phyloP scores from a whole-genome alignment of 1,140 invertebrate species.

The Drosophila obscura region DNA sequence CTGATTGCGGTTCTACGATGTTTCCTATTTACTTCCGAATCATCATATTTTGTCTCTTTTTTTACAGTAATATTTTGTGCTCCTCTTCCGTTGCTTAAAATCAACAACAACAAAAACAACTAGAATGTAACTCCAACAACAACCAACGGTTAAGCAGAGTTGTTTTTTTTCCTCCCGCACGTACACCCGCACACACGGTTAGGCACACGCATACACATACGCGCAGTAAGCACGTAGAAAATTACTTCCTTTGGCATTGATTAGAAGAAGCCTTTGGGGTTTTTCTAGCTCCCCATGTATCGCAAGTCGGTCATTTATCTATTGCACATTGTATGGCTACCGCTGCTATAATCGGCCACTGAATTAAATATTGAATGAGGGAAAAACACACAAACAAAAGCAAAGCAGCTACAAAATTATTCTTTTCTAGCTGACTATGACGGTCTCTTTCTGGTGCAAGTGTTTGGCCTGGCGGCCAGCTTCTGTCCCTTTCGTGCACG shows the following conservation, averaged over 20 bases:
- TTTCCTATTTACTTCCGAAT: constrained; percentile 1
- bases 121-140: constrained; percentile 36
- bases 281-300: neutral
- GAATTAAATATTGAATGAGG: constrained; percentile 53
- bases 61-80: constrained; percentile 16
- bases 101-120: constrained; percentile 39
- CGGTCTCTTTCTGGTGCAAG: constrained; percentile 39
- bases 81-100: constrained; percentile 33
- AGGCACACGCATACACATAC: constrained; percentile 11
- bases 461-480: constrained; percentile 26
- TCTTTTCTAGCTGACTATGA: constrained; percentile 44
- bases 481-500: constrained; percentile 17
- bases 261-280: constrained; percentile 1
- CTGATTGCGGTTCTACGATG: constrained; percentile 27
- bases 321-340: constrained; percentile 39
- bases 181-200: constrained; percentile 11
- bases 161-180: constrained; percentile 55
- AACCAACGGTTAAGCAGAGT: constrained; percentile 31
- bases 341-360: constrained; percentile 38
- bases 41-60: constrained; percentile 9
- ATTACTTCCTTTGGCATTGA: constrained; percentile 19
- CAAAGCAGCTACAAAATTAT: constrained; percentile 46
- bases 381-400: constrained; percentile 57
- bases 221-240: constrained; percentile 30
- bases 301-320: constrained; percentile 8